A percentile compares a stretch with the other conserved stretches of the same genome.
These are phyloP conservation scores for Euproctis similis DNA, from an alignment of 2,888 invertebrate species.

Conservation along the genomic window DNA sequence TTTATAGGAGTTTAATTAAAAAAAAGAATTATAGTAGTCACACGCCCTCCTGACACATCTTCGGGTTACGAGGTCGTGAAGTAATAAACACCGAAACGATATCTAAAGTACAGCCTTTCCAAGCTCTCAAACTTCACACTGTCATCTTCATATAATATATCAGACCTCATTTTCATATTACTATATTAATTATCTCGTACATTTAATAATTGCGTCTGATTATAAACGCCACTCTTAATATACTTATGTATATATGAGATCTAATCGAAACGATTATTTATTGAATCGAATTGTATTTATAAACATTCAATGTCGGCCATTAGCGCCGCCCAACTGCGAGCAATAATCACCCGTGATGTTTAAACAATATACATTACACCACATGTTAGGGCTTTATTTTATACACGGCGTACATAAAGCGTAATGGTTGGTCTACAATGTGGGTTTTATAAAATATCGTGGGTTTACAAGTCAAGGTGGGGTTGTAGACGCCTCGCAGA, in stretches of 20 bases:
- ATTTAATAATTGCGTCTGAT: conserved; percentile 9
- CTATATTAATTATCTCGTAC: conserved; percentile 13
- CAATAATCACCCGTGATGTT: neutral
- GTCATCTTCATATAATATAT: too few species aligned
- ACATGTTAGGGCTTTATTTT: conserved; percentile 17
- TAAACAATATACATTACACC: conserved; percentile 34
- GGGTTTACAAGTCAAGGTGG: conserved; percentile 26
- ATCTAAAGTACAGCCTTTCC: too few species aligned
- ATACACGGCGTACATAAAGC: conserved; percentile 20
- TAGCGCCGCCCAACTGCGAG: conserved; percentile 22
- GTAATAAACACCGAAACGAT: too few species aligned
- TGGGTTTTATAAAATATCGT: conserved; percentile 18
- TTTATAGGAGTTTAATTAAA: too few species aligned
- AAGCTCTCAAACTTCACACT: too few species aligned
- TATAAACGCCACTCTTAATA: conserved; percentile 16
- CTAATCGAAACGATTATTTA: conserved; percentile 23
- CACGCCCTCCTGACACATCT: too few species aligned
- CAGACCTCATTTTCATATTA: conserved; percentile 2
- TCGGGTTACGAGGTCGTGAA: too few species aligned
- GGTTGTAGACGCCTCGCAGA: conserved; percentile 55
- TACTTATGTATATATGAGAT: conserved; percentile 13
- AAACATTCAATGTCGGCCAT: conserved; percentile 42
- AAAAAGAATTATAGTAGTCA: too few species aligned
- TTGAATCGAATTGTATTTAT: conserved; percentile 31
- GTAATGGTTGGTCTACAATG: conserved; percentile 35